phyloP scores from a whole-genome alignment of 2,888 invertebrate species.

The Graphium colonna region DNA sequence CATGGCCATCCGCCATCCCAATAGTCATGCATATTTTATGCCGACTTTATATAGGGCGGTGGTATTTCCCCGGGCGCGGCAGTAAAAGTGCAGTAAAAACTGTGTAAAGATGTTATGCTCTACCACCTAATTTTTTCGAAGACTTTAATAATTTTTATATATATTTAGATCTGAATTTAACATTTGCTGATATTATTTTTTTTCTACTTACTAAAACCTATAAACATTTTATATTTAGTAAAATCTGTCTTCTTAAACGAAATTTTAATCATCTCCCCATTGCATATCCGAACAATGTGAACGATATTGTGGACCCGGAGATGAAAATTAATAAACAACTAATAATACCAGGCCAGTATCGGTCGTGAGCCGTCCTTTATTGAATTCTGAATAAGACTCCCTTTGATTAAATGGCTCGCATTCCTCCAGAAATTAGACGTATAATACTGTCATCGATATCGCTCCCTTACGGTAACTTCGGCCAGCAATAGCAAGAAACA shows the following conservation, averaged over 20 bases:
- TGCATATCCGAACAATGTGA: not conserved
- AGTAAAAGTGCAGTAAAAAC: no score
- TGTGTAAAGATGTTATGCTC: no score
- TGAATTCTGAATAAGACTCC: slow-evolving; percentile 37
- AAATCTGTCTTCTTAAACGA: slow-evolving; percentile 3
- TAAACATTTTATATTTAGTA: not conserved
- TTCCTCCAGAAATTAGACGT: slow-evolving; percentile 36
- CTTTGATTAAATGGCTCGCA: slow-evolving; percentile 36
- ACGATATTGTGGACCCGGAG: not conserved
- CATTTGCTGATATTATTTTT: no score
- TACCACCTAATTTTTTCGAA: no score
- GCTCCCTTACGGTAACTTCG: slow-evolving; percentile 5
- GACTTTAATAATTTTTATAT: no score
- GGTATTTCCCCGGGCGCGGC: no score
- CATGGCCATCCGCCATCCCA: no score
- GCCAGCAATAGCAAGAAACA: slow-evolving; percentile 11
- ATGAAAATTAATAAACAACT: slow-evolving; percentile 4
- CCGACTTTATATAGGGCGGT: no score
- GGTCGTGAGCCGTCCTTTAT: slow-evolving; percentile 33
- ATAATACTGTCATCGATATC: slow-evolving; percentile 15
- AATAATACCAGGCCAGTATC: not conserved
- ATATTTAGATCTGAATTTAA: no score
- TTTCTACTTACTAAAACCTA: no score
- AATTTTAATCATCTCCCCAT: not conserved
- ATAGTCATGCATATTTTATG: no score